Evolutionary conservation across 1,140 invertebrate genomes (phyloP).

Genomic region (Zaprionus inermis): DNA sequence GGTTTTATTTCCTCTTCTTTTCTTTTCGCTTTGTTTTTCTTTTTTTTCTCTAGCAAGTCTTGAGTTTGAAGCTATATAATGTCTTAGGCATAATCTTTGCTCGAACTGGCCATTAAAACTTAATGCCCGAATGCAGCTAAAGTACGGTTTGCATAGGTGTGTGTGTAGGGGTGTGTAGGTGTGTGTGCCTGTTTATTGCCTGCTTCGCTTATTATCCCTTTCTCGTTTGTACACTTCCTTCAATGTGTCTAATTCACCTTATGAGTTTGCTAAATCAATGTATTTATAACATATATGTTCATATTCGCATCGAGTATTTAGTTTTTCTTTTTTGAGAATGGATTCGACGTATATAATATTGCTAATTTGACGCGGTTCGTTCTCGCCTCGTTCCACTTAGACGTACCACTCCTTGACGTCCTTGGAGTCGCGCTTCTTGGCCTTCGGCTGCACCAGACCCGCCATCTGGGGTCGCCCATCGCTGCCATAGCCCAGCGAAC

Average conservation of each 20-base stretch:
- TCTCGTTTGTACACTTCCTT: slow-evolving; percentile 63
- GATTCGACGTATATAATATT: slow-evolving; percentile 54
- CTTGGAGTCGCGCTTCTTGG: slow-evolving; percentile 92
- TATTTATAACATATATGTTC: slow-evolving; percentile 18
- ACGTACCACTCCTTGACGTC: slow-evolving; percentile 98
- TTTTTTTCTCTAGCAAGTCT: slow-evolving; percentile 69
- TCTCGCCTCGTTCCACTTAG: slow-evolving; percentile 56
- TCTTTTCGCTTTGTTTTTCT: slow-evolving; percentile 24
- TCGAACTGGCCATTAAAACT: slow-evolving; percentile 45
- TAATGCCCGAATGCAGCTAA: slow-evolving; percentile 53
- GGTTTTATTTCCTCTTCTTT: slow-evolving; percentile 1
- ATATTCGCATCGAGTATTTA: slow-evolving; percentile 18
- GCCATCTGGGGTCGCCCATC: slow-evolving; percentile 79
- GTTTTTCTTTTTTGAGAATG: slow-evolving; percentile 14
- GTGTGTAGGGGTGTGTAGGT: slow-evolving; percentile 7
- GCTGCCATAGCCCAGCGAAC: slow-evolving; percentile 69
- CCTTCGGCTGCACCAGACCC: slow-evolving; percentile 85
- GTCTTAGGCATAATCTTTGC: slow-evolving; percentile 68
- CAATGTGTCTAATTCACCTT: slow-evolving; percentile 62
- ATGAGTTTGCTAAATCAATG: slow-evolving; percentile 62
- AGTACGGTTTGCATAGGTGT: slow-evolving; percentile 44
- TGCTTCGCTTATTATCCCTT: slow-evolving; percentile 64
- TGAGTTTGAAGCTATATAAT: slow-evolving; percentile 76
- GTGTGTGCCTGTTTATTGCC: slow-evolving; percentile 45
- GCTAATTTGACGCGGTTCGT: slow-evolving; percentile 74